Conservation (phyloP, 2,797 vertebrate genomes). For the Xyrichtys novacula region DNA sequence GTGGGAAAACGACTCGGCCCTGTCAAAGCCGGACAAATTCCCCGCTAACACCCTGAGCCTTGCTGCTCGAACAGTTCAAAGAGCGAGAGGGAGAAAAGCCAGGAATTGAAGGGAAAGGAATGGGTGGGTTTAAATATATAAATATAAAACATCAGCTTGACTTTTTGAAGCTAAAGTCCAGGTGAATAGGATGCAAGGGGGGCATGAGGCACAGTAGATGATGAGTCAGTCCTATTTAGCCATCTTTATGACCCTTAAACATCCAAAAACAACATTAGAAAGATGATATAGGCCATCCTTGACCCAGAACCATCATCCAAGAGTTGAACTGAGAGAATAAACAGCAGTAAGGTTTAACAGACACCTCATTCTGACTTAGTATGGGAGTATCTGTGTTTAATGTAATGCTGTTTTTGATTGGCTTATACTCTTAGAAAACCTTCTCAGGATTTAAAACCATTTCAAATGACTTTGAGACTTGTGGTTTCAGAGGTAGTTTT, state of each 20-base stretch:
- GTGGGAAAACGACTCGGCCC: conserved; percentile 78
- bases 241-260: background rate
- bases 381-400: too few relatives aligned
- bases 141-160: conserved; percentile 43
- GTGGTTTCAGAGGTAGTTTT: too few relatives aligned
- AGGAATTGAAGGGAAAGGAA: conserved; percentile 46
- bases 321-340: too few relatives aligned
- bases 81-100: conserved; percentile 58
- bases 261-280: background rate
- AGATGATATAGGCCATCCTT: too few relatives aligned
- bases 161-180: conserved; percentile 30
- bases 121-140: conserved; percentile 32
- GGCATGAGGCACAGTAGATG: background rate
- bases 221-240: background rate
- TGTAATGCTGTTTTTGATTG: too few relatives aligned
- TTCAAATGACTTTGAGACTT: too few relatives aligned
- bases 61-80: conserved; percentile 81
- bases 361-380: too few relatives aligned
- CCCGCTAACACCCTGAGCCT: conserved; percentile 81
- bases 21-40: conserved; percentile 87
- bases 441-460: too few relatives aligned
- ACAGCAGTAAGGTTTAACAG: too few relatives aligned
- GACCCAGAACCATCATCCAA: too few relatives aligned
- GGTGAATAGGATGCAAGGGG: conserved; percentile 12
- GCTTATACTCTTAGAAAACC: too few relatives aligned